Percentiles rank a stretch among this genome's conserved stretches.
Conservation (phyloP, 2,797 vertebrate genomes). For the Schizopygopsis pylzovi region DNA sequence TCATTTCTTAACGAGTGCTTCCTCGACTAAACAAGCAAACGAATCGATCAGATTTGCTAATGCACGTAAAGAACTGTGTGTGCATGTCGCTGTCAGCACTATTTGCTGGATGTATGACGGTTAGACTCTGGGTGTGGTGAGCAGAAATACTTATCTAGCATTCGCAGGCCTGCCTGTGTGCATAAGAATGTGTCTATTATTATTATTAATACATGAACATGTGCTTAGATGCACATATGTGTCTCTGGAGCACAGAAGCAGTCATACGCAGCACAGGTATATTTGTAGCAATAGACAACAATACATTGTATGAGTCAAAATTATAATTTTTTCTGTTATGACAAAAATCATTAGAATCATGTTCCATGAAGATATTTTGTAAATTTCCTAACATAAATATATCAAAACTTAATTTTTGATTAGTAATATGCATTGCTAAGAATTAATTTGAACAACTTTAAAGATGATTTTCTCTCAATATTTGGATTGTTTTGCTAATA, state of each 20-base stretch:
- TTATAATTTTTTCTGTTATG: too few species aligned
- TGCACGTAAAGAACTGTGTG: slow-evolving; percentile 23
- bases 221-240: neutral
- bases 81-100: neutral
- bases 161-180: slow-evolving; percentile 62
- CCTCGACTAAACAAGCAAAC: neutral
- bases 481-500: too few species aligned
- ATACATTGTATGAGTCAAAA: neutral
- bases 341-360: neutral
- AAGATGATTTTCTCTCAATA: too few species aligned
- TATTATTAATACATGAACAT: neutral
- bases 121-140: slow-evolving; percentile 73
- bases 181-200: slow-evolving; percentile 15
- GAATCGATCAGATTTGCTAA: slow-evolving; percentile 18
- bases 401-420: too few species aligned
- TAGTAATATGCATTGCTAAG: too few species aligned
- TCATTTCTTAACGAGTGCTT: slow-evolving; percentile 18
- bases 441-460: too few species aligned
- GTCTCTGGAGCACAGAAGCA: neutral
- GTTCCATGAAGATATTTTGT: neutral
- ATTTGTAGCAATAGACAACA: neutral
- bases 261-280: too few species aligned
- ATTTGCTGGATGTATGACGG: slow-evolving; percentile 25
- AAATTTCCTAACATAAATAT: too few species aligned
- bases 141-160: slow-evolving; percentile 73